phyloP scores from a whole-genome alignment of 2,888 invertebrate genomes.

The Phania funesta region DNA sequence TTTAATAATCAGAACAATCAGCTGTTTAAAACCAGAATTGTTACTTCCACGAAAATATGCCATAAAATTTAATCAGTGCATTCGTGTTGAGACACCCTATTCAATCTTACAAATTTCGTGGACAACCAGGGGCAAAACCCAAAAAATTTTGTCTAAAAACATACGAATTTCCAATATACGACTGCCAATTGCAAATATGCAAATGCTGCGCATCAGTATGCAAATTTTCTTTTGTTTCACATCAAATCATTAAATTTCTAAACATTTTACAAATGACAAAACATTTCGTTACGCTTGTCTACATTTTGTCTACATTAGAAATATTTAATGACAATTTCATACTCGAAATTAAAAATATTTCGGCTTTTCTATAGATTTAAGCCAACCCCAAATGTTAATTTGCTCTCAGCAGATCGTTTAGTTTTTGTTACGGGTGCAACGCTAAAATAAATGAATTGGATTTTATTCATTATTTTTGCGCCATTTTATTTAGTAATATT shows the following conservation, averaged over 20 bases:
- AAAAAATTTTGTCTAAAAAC: too few relatives aligned
- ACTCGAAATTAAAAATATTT: not conserved
- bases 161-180: not conserved
- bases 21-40: too few relatives aligned
- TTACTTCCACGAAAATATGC: too few relatives aligned
- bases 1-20: too few relatives aligned
- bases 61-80: too few relatives aligned
- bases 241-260: slow-evolving; percentile 44
- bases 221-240: slow-evolving; percentile 24
- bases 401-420: slow-evolving; percentile 43
- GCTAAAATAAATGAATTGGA: slow-evolving; percentile 23
- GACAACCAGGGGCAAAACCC: too few relatives aligned
- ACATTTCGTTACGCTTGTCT: slow-evolving; percentile 62
- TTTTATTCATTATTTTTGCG: slow-evolving; percentile 62
- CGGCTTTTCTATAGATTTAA: not conserved
- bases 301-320: slow-evolving; percentile 37
- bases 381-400: slow-evolving; percentile 25
- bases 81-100: too few relatives aligned
- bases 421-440: slow-evolving; percentile 25
- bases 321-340: slow-evolving; percentile 46
- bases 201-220: not conserved
- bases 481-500: slow-evolving; percentile 48
- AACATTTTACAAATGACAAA: slow-evolving; percentile 38
- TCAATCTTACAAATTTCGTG: too few relatives aligned
- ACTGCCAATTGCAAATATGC: not conserved